Conservation (phyloP, 2,888 invertebrate genomes). For the Eurois occulta region DNA sequence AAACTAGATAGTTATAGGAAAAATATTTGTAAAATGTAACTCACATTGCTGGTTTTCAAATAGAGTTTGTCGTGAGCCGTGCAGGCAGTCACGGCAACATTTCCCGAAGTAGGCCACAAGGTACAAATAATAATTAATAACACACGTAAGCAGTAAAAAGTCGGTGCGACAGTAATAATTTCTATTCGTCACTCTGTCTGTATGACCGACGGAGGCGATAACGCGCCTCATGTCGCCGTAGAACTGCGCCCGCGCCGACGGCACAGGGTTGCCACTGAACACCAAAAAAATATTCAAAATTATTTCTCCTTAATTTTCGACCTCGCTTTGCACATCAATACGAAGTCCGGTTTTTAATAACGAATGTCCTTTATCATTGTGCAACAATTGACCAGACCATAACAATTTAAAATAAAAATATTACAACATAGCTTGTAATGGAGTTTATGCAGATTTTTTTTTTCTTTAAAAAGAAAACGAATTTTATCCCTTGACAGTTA, state of each 20-base stretch:
- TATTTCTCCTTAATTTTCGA: neutral
- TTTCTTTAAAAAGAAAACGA: neutral
- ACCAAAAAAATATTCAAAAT: constrained; percentile 7
- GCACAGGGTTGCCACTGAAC: constrained; percentile 80
- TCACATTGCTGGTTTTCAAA: constrained; percentile 59
- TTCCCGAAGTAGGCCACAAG: constrained; percentile 73
- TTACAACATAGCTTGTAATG: constrained; percentile 27
- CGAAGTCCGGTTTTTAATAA: neutral
- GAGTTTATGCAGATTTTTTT: constrained; percentile 16
- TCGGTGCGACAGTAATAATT: constrained; percentile 78
- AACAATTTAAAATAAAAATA: constrained; percentile 36
- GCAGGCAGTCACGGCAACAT: constrained; percentile 63
- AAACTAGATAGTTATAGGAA: constrained; percentile 30
- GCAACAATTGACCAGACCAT: constrained; percentile 14
- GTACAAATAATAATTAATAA: constrained; percentile 75
- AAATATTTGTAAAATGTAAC: constrained; percentile 59
- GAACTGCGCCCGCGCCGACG: constrained; percentile 76
- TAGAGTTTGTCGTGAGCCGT: constrained; percentile 57
- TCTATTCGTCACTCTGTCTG: constrained; percentile 83
- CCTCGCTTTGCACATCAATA: constrained; percentile 11
- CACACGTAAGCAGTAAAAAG: constrained; percentile 79
- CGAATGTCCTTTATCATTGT: constrained; percentile 4
- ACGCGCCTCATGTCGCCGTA: constrained; percentile 83
- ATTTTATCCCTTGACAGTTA: constrained; percentile 47
- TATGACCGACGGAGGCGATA: constrained; percentile 84